A percentile compares a stretch with the other conserved stretches of the same genome.
Evolutionary conservation across 1,140 invertebrate species (phyloP).

Genomic region (Formica selysi): DNA sequence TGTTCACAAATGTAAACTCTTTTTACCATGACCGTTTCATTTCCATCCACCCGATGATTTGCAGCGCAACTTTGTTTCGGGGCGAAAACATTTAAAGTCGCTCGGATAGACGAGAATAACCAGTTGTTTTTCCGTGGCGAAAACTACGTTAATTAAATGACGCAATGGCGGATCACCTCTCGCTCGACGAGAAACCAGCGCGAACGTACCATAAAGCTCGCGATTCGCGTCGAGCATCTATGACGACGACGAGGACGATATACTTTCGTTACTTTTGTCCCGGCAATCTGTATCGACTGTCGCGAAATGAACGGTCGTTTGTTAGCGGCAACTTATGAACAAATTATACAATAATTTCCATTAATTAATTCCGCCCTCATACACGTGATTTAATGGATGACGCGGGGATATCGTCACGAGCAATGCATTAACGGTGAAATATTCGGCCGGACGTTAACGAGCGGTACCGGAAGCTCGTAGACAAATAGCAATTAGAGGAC

Average conservation of each 20-base stretch:
- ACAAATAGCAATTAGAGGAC: constrained; percentile 65
- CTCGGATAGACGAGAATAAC: not conserved
- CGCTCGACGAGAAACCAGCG: not conserved
- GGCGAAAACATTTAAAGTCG: constrained; percentile 36
- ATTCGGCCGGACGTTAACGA: constrained; percentile 54
- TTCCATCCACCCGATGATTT: constrained; percentile 1
- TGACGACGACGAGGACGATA: not conserved
- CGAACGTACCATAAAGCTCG: constrained; percentile 14
- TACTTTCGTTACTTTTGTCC: constrained; percentile 30
- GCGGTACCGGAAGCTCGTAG: constrained; percentile 53
- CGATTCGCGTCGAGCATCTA: not conserved
- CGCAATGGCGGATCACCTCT: not conserved
- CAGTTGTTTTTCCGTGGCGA: constrained; percentile 45
- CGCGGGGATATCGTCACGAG: not conserved
- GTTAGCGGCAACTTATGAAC: constrained; percentile 45
- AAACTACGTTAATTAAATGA: constrained; percentile 57
- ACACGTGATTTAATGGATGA: constrained; percentile 27
- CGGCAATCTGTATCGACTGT: not conserved
- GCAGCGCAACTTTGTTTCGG: not conserved
- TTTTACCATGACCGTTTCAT: not conserved
- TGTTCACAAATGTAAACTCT: too few species aligned
- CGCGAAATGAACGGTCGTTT: constrained; percentile 17
- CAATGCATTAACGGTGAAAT: constrained; percentile 52
- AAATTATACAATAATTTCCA: constrained; percentile 50
- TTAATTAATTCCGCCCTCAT: constrained; percentile 53